Base-by-base conservation (phyloP, 2,888 invertebrate species). In the Ceriagrion tenellum region DNA sequence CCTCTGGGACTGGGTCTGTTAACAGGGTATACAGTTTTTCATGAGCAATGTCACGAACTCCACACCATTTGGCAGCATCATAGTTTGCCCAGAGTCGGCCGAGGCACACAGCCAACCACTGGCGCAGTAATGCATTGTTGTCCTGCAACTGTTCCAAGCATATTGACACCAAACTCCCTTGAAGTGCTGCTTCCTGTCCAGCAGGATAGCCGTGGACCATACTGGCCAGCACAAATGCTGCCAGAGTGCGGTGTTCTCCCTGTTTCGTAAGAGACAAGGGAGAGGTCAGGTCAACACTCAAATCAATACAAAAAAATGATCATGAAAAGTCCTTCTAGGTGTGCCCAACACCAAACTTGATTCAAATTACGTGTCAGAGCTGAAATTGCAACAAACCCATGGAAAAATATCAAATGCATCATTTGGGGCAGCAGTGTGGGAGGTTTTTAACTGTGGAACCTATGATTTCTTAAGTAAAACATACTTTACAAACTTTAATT, bases 1-100 rank as follows among this genome's bases (percentile, higher is more conserved):
- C 93, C 97, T 99, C 99, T 0, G 99, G 99, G 90, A 98, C 98
- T 3, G 98, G 97, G 97, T 99, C 99, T 95, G 97, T 97, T 95
- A 99, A 97, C 96, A 99, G 97, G 93, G 97, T 98, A 96, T 98
- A 98, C 23, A 99, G 97, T 97, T 99, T 99, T 97, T 99, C 99
- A 97, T 99, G 99, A n/a, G 99, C 99, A 96, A 98, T 98, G 97
- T 99, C 99, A 23, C 99, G 97, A 47, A 99, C 99, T 35, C 99
- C 99, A 95, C 99, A 99, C 99, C 99, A 99, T 96, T 99, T 98
- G 13, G 98, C 98, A 96, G 98, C 98, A 96, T 99, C 99, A 96
- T 98, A 99, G 96, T 98, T 98, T 96, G 98, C 98, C 99, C 99
- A 99, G 96, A 99, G 97, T 95, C 98, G 97, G 55, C 99, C 99